Base-by-base conservation (phyloP, 2,797 vertebrate genomes). In the Sebastes oblongus region DNA sequence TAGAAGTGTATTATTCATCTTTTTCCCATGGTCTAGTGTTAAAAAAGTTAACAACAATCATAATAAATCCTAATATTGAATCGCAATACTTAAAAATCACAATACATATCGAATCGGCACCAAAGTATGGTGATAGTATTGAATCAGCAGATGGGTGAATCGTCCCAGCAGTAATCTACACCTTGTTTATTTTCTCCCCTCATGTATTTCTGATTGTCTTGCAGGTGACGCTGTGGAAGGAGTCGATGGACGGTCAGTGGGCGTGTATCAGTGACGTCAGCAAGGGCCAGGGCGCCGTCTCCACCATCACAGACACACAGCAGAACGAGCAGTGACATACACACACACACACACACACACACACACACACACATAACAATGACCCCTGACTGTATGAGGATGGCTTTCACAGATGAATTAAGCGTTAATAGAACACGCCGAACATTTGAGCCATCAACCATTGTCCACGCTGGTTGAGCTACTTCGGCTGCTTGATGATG, bases 171-270 rank as follows among this genome's bases (percentile, higher is more conserved):
- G 0, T 36, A 1, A 11, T 36, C 36, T 39, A 39, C 36, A 39
- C 13, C 6, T 42, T 14, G 39, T 16, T 14, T 42, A 16, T 42
- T 42, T 42, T 42, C 39, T 42, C 25, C 14, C 3, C 24, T 59
- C 6, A 59, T 4, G 58, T 60, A 7, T 30, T 18, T 32, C 4
- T 30, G 25, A 8, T 61, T 22, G 32, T 14, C 8, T 2, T 39
- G 32, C 0, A 99, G 98, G 98, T 99, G 86, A 99, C 98, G 0
- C 94, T 99, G 30, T 99, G 98, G 98, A 99, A 99, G 93, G 98
- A 99, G 89, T 98, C 98, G 0, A 96, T 97, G 79, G 98, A 99
- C 0, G 98, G 98, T 30, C 97, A 97, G 88, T 99, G 98, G 98
- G 96, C 96, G 0, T 98, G 98, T 79, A 99, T 99, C 95, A 99